phyloP scores from a whole-genome alignment of 2,888 invertebrate species.

The Phymatocera aterrima region DNA sequence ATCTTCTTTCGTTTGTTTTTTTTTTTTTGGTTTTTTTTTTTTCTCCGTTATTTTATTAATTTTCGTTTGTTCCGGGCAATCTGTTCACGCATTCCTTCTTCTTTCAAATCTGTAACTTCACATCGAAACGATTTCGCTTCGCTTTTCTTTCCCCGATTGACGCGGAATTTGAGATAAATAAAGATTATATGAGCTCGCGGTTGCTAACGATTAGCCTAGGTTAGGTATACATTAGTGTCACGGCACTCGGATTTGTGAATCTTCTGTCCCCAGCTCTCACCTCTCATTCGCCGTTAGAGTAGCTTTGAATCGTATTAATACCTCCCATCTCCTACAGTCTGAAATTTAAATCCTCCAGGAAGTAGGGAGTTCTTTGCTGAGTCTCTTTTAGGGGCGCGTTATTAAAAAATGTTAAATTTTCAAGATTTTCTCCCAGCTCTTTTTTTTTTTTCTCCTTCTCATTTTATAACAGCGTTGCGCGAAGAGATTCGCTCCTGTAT shows the following conservation, averaged over 20 bases:
- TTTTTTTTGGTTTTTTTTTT: no score
- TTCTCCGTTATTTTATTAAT: no score
- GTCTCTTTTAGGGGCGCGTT: slow-evolving; percentile 27
- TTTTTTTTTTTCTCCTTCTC: neutral
- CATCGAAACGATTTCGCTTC: neutral
- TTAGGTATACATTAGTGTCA: slow-evolving; percentile 3
- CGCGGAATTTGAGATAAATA: slow-evolving; percentile 17
- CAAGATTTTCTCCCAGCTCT: slow-evolving; percentile 16
- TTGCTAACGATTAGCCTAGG: slow-evolving; percentile 1
- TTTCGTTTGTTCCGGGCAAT: no score
- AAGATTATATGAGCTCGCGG: neutral
- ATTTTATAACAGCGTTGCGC: neutral
- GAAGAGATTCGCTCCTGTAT: neutral
- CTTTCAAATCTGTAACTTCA: neutral
- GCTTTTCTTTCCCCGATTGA: neutral
- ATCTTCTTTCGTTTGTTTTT: no score
- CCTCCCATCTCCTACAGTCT: slow-evolving; percentile 24
- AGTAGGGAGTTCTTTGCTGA: neutral
- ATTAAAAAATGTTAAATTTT: slow-evolving; percentile 45
- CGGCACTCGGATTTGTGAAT: slow-evolving; percentile 10
- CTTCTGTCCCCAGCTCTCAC: neutral
- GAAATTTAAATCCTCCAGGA: slow-evolving; percentile 33
- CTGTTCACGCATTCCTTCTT: neutral
- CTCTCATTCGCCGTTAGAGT: neutral
- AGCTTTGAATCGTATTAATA: slow-evolving; percentile 41